phyloP scores from a whole-genome alignment of 2,888 invertebrate species.

The Netelia inedita region DNA sequence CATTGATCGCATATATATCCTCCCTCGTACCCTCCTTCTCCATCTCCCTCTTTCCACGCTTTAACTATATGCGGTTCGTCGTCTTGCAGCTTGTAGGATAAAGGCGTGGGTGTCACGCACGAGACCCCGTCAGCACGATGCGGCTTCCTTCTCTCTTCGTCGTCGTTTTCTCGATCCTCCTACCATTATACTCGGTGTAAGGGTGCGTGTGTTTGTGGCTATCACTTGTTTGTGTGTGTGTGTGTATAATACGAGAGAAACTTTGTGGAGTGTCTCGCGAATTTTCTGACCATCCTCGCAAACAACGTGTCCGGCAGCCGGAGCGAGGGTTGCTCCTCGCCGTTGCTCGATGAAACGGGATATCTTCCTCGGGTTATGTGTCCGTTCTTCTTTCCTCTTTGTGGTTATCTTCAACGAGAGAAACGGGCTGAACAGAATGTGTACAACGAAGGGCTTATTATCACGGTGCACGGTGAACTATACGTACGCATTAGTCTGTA shows the following conservation, averaged over 20 bases:
- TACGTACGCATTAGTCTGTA: conserved; percentile 11
- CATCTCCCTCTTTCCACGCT: not conserved
- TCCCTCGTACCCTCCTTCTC: conserved; percentile 13
- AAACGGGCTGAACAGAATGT: conserved; percentile 18
- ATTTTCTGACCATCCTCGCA: conserved; percentile 40
- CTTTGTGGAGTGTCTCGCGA: conserved; percentile 28
- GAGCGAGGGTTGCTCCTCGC: not conserved
- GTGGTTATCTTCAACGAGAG: conserved; percentile 19
- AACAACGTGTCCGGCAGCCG: not conserved
- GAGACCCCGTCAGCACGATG: conserved; percentile 45
- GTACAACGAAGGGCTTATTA: conserved; percentile 55
- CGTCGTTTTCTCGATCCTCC: conserved; percentile 9
- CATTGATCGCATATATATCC: conserved; percentile 56
- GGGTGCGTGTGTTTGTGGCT: no score
- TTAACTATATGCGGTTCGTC: conserved; percentile 17
- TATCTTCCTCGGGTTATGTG: conserved; percentile 27
- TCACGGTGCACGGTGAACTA: conserved; percentile 22
- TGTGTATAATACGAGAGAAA: no score
- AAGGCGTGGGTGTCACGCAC: conserved; percentile 60
- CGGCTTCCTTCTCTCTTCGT: conserved; percentile 45
- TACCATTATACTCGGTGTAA: no score
- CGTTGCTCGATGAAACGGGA: conserved; percentile 57
- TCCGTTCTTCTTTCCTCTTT: conserved; percentile 6
- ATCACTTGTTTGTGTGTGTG: no score
- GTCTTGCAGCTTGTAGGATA: conserved; percentile 43